Evolutionary conservation across 1,140 invertebrate genomes (phyloP), one percentile per base, ranked within the genome.

Genomic region (Megathymus violae): DNA sequence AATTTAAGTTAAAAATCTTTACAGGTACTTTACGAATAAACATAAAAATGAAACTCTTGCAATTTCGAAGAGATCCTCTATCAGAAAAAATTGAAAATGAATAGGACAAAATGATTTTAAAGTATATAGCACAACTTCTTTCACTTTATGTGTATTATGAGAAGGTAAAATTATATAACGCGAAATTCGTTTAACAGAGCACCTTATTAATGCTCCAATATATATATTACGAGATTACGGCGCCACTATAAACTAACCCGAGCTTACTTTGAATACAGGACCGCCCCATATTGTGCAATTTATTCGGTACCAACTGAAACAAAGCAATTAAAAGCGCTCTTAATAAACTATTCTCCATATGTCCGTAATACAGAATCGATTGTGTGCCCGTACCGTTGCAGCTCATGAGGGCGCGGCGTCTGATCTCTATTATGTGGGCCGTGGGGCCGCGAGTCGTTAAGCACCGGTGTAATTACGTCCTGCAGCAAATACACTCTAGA

Each of bases 331-430:
- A 54, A 54, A 54, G n/a, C 19, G 22, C 51, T 43, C 38, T 54
- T 41, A 54, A 54, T 54, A 54, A 56, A 56, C 51, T 56, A 56
- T 40, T 38, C 38, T 22, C 38, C 51, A 43, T 56, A 56, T 56
- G 51, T 54, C 51, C 27, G 51, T 54, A 54, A 54, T 54, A 54
- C 51, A 54, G 43, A 54, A 54, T 43, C 51, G 51, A 54, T 54
- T n/a, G 51, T 10, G 13, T 15, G 11, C 2, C 16, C 31, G 19
- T 54, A 38, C 13, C 36, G 47, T 50, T 19, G 17, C 50, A 52
- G 3, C 17, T 27, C 38, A 19, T 17, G n/a, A 52, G 9, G 36
- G 3, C 17, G 5, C 11, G 6, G 4, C 17, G 13, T 4, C 5
- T 52, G 11, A 9, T 13, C 50, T 40, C 7, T 52, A 41, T 52